Evolutionary conservation across 1,140 invertebrate genomes (phyloP), one percentile per base, ranked within the genome.

Genomic region (Papilio aristodemus): DNA sequence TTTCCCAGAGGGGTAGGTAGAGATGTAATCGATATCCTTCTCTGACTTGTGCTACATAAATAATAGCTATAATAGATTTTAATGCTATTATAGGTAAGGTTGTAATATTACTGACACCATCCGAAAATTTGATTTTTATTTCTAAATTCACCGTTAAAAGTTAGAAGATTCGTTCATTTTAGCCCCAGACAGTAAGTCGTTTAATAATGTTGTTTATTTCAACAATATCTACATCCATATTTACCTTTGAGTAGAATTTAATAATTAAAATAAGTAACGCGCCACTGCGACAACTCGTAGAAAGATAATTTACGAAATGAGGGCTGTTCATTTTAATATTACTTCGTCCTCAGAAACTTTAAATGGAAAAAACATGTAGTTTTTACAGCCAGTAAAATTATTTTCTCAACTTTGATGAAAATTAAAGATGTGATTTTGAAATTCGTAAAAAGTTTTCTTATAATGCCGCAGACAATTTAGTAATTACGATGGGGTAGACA

Each of bases 311-410:
- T 17, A 7, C 9, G 8, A 46, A 46, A 17, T 22, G 46, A 50
- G 46, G 46, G 19, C 46, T 50, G 19, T 50, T 50, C 19, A 50
- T 50, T 50, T 50, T 22, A 50, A 50, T 50, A 22, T 22, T 50
- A 50, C 17, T 17, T 50, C 9, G 19, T 50, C 8, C 46, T 22
- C 46, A 7, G 17, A 22, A 50, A 50, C 46, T 50, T 50, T 50
- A 50, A 50, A 50, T 50, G 46, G 46, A 50, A 50, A 50, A 50
- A 22, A 50, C 46, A 4, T 50, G 46, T 50, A 50, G 46, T 50
- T 50, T 50, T 50, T 22, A 50, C 3, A 50, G 22, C 8, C 19
- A 50, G 46, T 9, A 2, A 22, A 50, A 22, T 46, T 46, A 46
- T 46, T 46, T 46, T 0, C 43, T 8, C 43, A 46, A 46, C 43